These are phyloP conservation scores for Acanthurus leucopareius DNA, from an alignment of 2,797 vertebrate species.

Conservation along the genomic window DNA sequence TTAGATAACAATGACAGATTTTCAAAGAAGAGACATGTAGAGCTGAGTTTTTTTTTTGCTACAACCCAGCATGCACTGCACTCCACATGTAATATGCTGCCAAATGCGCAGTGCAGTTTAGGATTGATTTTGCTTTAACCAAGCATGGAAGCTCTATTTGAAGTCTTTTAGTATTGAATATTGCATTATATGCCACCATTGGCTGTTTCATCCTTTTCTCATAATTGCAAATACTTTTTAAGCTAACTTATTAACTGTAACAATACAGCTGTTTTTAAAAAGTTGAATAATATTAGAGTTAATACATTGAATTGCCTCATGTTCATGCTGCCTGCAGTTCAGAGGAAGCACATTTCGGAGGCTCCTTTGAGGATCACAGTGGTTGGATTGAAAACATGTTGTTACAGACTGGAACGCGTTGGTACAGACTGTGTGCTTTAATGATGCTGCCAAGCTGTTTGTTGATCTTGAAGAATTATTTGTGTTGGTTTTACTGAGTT, in stretches of 20 bases:
- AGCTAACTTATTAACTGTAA: constrained; percentile 50
- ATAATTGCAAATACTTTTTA: not conserved
- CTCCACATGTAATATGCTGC: not conserved
- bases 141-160: constrained; percentile 13
- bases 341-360: constrained; percentile 1
- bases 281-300: not conserved
- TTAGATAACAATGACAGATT: not conserved
- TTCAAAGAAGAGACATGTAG: not conserved
- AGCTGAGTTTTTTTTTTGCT: not conserved
- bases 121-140: not conserved
- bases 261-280: too few relatives aligned
- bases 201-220: constrained; percentile 2
- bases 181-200: not conserved
- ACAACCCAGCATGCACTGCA: constrained; percentile 19
- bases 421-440: constrained; percentile 10
- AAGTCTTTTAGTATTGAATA: not conserved
- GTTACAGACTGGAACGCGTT: not conserved
- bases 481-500: constrained; percentile 37
- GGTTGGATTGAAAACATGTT: not conserved
- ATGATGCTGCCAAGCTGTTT: constrained; percentile 22
- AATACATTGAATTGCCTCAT: constrained; percentile 9
- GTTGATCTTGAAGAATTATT: constrained; percentile 19
- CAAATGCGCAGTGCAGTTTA: constrained; percentile 9
- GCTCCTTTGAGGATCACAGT: too few relatives aligned
- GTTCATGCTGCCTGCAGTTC: constrained; percentile 1